Base-by-base conservation (phyloP, 2,797 vertebrate species). In the Hyperoplus lanceolatus region DNA sequence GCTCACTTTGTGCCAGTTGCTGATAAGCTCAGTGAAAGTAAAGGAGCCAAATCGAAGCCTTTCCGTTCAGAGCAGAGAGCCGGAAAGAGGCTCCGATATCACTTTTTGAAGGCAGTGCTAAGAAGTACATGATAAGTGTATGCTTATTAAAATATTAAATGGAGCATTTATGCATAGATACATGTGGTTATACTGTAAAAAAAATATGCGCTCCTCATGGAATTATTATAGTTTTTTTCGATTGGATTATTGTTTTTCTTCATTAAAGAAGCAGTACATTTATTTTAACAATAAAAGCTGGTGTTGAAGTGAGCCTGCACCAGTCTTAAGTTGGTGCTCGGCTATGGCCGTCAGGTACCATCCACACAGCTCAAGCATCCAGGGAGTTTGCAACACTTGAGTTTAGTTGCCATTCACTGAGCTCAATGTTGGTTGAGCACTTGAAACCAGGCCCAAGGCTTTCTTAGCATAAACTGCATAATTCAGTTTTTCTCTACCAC, bases 1-100 rank as follows among this genome's bases (percentile, higher is more conserved):
- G 63, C 74, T 87, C 63, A 66, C 76, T 89, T 80, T 84, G 81
- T 81, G 85, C 56, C 80, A 77, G 70, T 66, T 77, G 79, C 79
- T 42, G 71, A 87, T 88, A 79, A 87, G 73, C 80, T 54, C 7
- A 39, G 57, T 60, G 50, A 78, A 79, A 84, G 70, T 53, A 71
- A 74, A 74, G 72, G 49, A 65, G 82, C 64, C 29, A 13, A 86
- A 90, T 70, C 75, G 56, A 76, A 84, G 88, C 63, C 56, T 39
- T 67, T 64, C 81, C 77, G 77, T 69, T 75, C 16, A 2, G 62
- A 72, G 71, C 65, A 43, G 61, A 58, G 65, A 77, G 61, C 49
- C 2, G 36, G 53, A 58, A 36, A 63, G 61, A 39, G 43, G 53
- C 75, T 65, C 56, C 7, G 53, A 76, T 69, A 82, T 75, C 63